These are phyloP conservation scores for Dryomyza anilis DNA, from an alignment of 2,888 invertebrate species.

Conservation along the genomic window DNA sequence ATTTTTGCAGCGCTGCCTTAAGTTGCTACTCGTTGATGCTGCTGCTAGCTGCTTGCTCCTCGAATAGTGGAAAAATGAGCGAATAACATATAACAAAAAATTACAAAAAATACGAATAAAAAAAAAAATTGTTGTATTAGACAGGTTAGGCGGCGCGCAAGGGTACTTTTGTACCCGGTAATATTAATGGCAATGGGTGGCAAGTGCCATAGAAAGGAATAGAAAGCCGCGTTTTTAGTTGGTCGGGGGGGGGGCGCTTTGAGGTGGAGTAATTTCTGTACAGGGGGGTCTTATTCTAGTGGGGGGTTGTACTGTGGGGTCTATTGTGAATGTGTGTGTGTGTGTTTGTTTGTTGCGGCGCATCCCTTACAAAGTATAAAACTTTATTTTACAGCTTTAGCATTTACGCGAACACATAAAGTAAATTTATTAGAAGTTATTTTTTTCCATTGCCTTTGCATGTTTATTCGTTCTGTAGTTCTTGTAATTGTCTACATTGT, in stretches of 20 bases:
- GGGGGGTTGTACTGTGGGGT: too few relatives aligned
- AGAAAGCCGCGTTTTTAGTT: conserved; percentile 1
- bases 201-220: conserved; percentile 20
- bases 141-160: conserved; percentile 37
- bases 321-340: too few relatives aligned
- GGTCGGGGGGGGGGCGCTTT: too few relatives aligned
- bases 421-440: conserved; percentile 61
- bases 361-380: conserved; percentile 33
- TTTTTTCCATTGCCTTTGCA: conserved; percentile 53
- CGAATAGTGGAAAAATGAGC: too few relatives aligned
- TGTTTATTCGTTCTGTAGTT: conserved; percentile 57
- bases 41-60: background rate
- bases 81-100: too few relatives aligned
- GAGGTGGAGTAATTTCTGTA: too few relatives aligned
- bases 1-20: conserved; percentile 8
- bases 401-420: conserved; percentile 52
- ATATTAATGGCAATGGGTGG: conserved; percentile 30
- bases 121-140: conserved; percentile 53
- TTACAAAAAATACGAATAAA: conserved; percentile 34
- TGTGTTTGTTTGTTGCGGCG: background rate
- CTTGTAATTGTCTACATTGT: conserved; percentile 22
- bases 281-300: too few relatives aligned
- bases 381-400: conserved; percentile 37
- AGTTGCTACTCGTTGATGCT: too few relatives aligned
- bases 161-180: conserved; percentile 12